phyloP scores from a whole-genome alignment of 2,113 vertebrate species.

The Pseudorasbora parva region DNA sequence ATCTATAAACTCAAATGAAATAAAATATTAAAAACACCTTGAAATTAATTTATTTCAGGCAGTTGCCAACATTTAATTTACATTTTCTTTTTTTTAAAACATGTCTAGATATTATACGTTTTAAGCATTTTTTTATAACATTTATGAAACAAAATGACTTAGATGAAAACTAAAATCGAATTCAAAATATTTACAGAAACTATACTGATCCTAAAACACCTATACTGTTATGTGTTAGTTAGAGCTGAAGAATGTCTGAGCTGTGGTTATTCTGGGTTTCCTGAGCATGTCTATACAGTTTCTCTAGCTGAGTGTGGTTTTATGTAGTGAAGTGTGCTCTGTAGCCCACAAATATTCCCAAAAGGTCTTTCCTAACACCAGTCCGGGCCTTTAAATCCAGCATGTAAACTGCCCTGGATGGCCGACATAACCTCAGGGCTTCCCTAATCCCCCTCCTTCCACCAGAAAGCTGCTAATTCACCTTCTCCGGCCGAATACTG shows the following conservation, averaged over 20 bases:
- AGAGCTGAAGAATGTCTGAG: background rate
- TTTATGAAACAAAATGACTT: too few relatives aligned
- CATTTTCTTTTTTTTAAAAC: too few relatives aligned
- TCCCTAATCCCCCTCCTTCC: background rate
- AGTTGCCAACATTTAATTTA: too few relatives aligned
- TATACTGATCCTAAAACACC: too few relatives aligned
- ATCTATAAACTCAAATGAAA: too few relatives aligned
- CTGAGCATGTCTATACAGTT: background rate
- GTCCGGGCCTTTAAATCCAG: background rate
- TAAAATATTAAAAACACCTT: too few relatives aligned
- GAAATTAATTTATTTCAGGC: too few relatives aligned
- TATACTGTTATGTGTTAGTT: background rate
- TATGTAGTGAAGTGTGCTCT: background rate
- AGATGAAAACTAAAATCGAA: too few relatives aligned
- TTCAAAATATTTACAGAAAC: too few relatives aligned
- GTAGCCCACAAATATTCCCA: constrained; percentile 6
- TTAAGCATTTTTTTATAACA: too few relatives aligned
- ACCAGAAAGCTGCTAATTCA: background rate
- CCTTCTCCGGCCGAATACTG: background rate
- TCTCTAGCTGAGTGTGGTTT: background rate
- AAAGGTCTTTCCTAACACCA: background rate
- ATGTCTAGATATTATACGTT: too few relatives aligned
- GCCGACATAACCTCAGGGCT: background rate
- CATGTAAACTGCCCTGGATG: background rate
- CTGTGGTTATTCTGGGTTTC: background rate